Evolutionary conservation across 2,888 invertebrate genomes (phyloP), one percentile per base, ranked within the genome.

Genomic region (Odontothrips loti): DNA sequence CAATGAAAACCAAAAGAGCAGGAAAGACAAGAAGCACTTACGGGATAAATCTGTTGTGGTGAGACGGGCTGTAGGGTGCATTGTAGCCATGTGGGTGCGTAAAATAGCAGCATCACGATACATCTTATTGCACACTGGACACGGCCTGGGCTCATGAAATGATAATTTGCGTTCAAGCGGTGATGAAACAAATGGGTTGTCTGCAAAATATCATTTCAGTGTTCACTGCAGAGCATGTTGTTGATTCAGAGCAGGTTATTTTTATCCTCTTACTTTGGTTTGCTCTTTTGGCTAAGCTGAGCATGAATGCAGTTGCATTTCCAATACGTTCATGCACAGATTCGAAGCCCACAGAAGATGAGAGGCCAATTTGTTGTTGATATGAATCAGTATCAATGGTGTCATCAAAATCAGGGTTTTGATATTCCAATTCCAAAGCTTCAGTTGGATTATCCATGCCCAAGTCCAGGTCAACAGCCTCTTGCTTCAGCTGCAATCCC

Each of bases 101-200:
- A 81, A 58, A 47, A 80, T 81, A 15, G 81, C 80, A 63, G 81
- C 80, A 78, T 81, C 81, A 17, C 81, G 23, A 58, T 80, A 81
- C 80, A 81, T 51, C 51, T 47, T 78, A 58, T 79, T 80, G n/a
- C 81, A 81, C 23, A 79, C 80, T n/a, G 81, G 80, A 80, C 81
- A 81, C 3, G 81, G 81, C 34, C 81, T 78, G 23, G 81, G 81
- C 51, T 81, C 81, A 23, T 81, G 80, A 51, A 81, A 81, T 23
- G 81, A 80, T 34, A 81, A 78, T 43, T 80, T 81, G 23, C 80
- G 80, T 63, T 81, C 47, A 27, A 75, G 81, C 79, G 81, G 58
- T 34, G 83, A 27, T 23, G 68, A 75, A 12, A 12, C 27, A 27
- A 75, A 75, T 10, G 68, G 12, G 27, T 75, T 75, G 23, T 75